These are phyloP conservation scores for Ciconia stormi DNA, from an alignment of 2,113 vertebrate species.

Conservation along the genomic window DNA sequence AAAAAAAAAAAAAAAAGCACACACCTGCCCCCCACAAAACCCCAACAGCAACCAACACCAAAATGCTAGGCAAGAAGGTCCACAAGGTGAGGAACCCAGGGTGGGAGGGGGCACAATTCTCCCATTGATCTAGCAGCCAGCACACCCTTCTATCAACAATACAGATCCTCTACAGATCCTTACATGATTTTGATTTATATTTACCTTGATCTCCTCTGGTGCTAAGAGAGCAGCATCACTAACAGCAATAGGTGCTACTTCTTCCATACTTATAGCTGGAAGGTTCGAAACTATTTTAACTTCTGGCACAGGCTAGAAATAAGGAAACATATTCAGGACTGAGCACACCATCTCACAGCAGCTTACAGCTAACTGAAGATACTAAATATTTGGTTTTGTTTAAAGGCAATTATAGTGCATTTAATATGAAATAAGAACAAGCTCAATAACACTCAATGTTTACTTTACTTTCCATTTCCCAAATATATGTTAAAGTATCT, in stretches of 20 bases:
- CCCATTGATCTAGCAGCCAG: not conserved
- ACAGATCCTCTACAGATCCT: not conserved
- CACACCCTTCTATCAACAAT: not conserved
- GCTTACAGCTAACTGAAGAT: not conserved
- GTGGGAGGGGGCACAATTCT: not conserved
- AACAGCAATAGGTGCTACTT: constrained; percentile 90
- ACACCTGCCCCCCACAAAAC: not conserved
- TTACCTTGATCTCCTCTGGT: constrained; percentile 95
- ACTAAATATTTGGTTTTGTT: not conserved
- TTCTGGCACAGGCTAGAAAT: constrained; percentile 86
- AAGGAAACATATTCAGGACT: not conserved
- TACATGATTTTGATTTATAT: not conserved
- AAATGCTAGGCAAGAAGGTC: not conserved
- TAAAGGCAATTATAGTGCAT: not conserved
- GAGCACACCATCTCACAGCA: not conserved
- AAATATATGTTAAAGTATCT: not conserved
- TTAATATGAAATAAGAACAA: not conserved
- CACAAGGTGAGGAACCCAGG: not conserved
- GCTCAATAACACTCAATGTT: not conserved
- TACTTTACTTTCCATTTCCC: not conserved
- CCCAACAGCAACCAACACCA: not conserved
- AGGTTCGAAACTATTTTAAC: constrained; percentile 94
- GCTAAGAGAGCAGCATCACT: constrained; percentile 89
- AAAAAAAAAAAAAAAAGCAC: not conserved
- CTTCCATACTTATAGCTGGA: constrained; percentile 91